Percentiles rank a stretch among this genome's conserved stretches.
These are phyloP conservation scores for Drosophila bocki DNA, from an alignment of 1,140 invertebrate genomes.

Conservation along the genomic window DNA sequence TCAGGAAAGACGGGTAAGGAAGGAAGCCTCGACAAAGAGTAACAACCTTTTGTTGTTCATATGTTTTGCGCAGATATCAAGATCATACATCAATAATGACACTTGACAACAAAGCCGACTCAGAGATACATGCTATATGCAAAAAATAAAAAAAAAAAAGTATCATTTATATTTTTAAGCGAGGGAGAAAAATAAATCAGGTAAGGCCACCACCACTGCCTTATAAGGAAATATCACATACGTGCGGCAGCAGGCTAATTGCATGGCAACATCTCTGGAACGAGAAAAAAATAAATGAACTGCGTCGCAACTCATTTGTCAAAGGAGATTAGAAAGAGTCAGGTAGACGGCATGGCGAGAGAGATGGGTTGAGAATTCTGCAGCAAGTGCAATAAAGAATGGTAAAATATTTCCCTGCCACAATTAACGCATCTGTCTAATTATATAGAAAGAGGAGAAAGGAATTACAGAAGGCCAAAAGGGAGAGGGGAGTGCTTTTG, in stretches of 20 bases:
- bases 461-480: background rate
- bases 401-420: slow-evolving; percentile 36
- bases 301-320: slow-evolving; percentile 67
- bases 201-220: slow-evolving; percentile 12
- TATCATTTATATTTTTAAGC: slow-evolving; percentile 45
- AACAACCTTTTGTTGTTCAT: slow-evolving; percentile 53
- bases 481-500: slow-evolving; percentile 19
- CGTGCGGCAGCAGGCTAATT: slow-evolving; percentile 16
- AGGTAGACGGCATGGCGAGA: background rate
- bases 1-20: slow-evolving; percentile 5
- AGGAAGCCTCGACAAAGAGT: slow-evolving; percentile 4
- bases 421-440: slow-evolving; percentile 77
- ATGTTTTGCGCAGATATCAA: slow-evolving; percentile 65
- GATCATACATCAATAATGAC: slow-evolving; percentile 82
- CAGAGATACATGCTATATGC: slow-evolving; percentile 35
- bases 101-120: slow-evolving; percentile 68
- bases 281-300: slow-evolving; percentile 2
- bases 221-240: slow-evolving; percentile 15
- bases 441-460: slow-evolving; percentile 51
- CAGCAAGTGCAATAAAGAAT: slow-evolving; percentile 38
- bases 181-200: background rate
- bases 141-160: slow-evolving; percentile 32
- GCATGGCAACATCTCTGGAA: slow-evolving; percentile 25
- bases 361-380: slow-evolving; percentile 1
- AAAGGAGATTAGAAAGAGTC: slow-evolving; percentile 51